phyloP scores from a whole-genome alignment of 2,113 vertebrate species.

The Seriola dumerili region DNA sequence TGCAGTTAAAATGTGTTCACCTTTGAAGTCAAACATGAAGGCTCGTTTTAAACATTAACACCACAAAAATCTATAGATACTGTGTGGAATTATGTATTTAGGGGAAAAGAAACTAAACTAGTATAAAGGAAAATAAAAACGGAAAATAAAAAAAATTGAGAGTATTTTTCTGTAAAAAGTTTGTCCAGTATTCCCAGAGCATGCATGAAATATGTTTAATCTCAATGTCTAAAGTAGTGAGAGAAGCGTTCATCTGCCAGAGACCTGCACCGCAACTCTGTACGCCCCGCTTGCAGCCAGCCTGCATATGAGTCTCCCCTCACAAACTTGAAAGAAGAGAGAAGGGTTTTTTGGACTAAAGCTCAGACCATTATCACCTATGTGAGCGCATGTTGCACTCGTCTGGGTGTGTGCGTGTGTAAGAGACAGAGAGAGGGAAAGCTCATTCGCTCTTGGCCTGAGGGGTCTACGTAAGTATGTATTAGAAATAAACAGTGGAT shows the following conservation, averaged over 20 bases:
- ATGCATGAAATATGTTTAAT: slow-evolving; percentile 23
- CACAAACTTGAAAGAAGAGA: slow-evolving; percentile 20
- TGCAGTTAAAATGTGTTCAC: slow-evolving; percentile 64
- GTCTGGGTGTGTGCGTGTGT: not conserved
- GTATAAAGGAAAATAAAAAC: not conserved
- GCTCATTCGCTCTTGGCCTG: slow-evolving; percentile 74
- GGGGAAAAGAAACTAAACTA: not conserved
- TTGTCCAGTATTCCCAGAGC: not conserved
- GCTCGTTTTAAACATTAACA: slow-evolving; percentile 76
- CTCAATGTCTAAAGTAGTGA: slow-evolving; percentile 20
- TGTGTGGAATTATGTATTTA: slow-evolving; percentile 40
- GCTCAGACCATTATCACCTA: slow-evolving; percentile 67
- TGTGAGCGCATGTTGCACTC: slow-evolving; percentile 60
- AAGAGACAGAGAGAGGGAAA: slow-evolving; percentile 21
- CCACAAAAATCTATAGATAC: slow-evolving; percentile 58
- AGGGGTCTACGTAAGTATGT: slow-evolving; percentile 78
- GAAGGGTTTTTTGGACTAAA: slow-evolving; percentile 28
- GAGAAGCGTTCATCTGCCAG: slow-evolving; percentile 1
- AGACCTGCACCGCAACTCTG: not conserved
- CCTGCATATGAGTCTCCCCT: not conserved
- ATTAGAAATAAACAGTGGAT: slow-evolving; percentile 84
- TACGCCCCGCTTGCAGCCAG: slow-evolving; percentile 2
- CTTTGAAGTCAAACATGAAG: slow-evolving; percentile 76
- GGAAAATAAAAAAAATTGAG: not conserved
- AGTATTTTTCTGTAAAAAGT: slow-evolving; percentile 14